Base-by-base conservation (phyloP, 2,888 invertebrate genomes). In the Octonoba sinensis region DNA sequence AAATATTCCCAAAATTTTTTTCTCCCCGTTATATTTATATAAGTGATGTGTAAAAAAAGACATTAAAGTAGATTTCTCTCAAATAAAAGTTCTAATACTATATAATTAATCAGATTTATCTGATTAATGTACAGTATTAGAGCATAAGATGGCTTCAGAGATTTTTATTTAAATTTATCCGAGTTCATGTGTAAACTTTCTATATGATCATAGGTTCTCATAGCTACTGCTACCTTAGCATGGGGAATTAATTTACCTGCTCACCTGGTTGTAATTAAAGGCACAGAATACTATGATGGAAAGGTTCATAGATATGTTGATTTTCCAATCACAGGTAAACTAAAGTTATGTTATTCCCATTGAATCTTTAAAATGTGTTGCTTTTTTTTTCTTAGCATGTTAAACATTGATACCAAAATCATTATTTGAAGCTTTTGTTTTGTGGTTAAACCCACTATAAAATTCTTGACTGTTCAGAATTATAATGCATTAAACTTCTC, bases 221-320 rank as follows among this genome's bases (percentile, higher is more conserved):
- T 99, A 84, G 96, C 99, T 77, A 99, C 99, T 0, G 96, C 98
- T 3, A 99, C 99, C 0, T 89, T 99, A 49, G 99, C 99, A 0
- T 99, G 99, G 99, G 99, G 99, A 49, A 98, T 99, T 11, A 99
- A 99, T 90, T 95, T 99, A 87, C 99, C 99, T 1, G 99, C 99
- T 0, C 98, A 99, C 89, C 89, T 98, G 67, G 98, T 99, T 0
- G 94, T 99, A n/a, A 93, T 99, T 85, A 99, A 99, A 89, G 97
- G 99, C 79, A 99, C 99, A 0, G 99, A 99, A 89, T 99, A 96
- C 89, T 99, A 94, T 88, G 99, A 99, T 89, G 98, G 97, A 0
- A 98, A 99, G 88, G 93, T 93, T 44, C 95, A 96, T 88, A 92
- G 97, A 86, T 99, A 99, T 89, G 96, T 99, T 13, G 99, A 99